These are phyloP conservation scores for Sesamia nonagrioides DNA, from an alignment of 1,140 invertebrate species.

Conservation along the genomic window DNA sequence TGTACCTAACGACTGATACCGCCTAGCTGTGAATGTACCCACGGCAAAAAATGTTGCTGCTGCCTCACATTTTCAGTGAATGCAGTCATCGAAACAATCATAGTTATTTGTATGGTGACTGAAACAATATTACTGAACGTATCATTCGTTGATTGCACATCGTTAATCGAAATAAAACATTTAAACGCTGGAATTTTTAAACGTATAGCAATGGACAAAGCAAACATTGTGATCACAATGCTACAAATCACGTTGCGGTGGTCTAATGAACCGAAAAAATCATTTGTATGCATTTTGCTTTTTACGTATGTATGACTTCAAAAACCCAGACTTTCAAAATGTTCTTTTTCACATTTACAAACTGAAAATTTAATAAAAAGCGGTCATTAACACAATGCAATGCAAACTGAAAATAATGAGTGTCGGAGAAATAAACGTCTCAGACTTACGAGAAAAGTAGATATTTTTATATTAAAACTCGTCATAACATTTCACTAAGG, in stretches of 20 bases:
- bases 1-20: conserved; percentile 41
- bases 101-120: conserved; percentile 35
- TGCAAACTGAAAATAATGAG: conserved; percentile 49
- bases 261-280: conserved; percentile 1
- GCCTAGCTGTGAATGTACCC: conserved; percentile 12
- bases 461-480: conserved; percentile 55
- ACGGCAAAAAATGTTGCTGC: conserved; percentile 13
- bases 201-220: conserved; percentile 23
- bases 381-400: conserved; percentile 44
- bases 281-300: neutral
- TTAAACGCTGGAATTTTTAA: conserved; percentile 20
- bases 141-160: conserved; percentile 26
- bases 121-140: conserved; percentile 29
- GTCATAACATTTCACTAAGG: conserved; percentile 65
- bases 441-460: conserved; percentile 43
- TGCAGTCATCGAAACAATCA: conserved; percentile 18
- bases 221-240: conserved; percentile 23
- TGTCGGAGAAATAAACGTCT: conserved; percentile 44
- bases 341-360: conserved; percentile 16
- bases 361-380: conserved; percentile 48
- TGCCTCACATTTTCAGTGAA: conserved; percentile 22
- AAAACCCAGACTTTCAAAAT: neutral
- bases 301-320: neutral
- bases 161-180: conserved; percentile 35
- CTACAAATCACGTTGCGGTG: conserved; percentile 17